Conservation (phyloP, 53 echinoderm and acorn worm genomes). For the Actinopyga echinites region DNA sequence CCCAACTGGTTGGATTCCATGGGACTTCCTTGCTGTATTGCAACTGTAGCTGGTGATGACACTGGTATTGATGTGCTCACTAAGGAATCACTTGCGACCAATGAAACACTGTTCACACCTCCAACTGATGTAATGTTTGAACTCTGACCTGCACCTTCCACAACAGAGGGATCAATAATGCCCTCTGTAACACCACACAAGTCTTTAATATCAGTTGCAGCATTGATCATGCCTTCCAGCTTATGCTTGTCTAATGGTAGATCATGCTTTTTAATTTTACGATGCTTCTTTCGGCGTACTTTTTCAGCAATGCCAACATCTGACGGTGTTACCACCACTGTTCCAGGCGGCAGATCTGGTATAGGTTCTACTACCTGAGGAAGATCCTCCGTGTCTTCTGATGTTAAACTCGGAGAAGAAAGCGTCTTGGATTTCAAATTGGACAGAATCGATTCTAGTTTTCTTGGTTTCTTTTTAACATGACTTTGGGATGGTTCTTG, state of each 20-base stretch:
- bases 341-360: slow-evolving; percentile 33
- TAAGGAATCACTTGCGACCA: no score
- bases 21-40: no score
- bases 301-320: background rate
- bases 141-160: no score
- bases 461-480: slow-evolving; percentile 15
- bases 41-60: no score
- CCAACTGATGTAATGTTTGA: no score
- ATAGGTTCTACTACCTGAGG: slow-evolving; percentile 12
- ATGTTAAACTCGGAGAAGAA: background rate
- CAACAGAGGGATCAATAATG: slow-evolving; percentile 48
- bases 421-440: slow-evolving; percentile 38
- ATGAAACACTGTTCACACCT: no score
- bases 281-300: slow-evolving; percentile 25
- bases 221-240: slow-evolving; percentile 82
- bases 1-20: no score
- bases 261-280: slow-evolving; percentile 27
- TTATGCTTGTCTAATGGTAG: slow-evolving; percentile 12
- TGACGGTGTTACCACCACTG: slow-evolving; percentile 13
- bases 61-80: no score
- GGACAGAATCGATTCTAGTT: slow-evolving; percentile 34
- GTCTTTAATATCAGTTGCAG: slow-evolving; percentile 89
- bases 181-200: slow-evolving; percentile 88
- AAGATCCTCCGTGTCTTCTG: background rate
- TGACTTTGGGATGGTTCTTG: background rate